These are phyloP conservation scores for Graphium colonna DNA, from an alignment of 2,888 invertebrate species.

Conservation along the genomic window DNA sequence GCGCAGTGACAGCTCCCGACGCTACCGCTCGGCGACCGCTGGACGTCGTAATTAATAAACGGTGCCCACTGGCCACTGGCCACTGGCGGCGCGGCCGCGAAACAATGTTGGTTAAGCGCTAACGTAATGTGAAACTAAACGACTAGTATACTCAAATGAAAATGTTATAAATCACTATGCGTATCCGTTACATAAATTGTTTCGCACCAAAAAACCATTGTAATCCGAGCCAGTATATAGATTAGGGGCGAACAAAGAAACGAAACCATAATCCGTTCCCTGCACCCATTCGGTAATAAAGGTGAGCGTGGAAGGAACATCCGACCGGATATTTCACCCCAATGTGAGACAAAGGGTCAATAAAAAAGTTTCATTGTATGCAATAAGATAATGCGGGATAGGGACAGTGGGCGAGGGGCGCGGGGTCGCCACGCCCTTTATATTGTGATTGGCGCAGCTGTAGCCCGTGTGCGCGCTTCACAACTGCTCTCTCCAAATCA, in stretches of 20 bases:
- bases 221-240: constrained; percentile 14
- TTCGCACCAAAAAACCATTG: constrained; percentile 12
- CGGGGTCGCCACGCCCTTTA: constrained; percentile 64
- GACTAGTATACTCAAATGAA: constrained; percentile 4
- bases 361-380: constrained; percentile 76
- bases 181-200: constrained; percentile 22
- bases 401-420: constrained; percentile 39
- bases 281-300: constrained; percentile 72
- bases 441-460: constrained; percentile 80
- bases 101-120: constrained; percentile 17
- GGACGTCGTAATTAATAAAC: constrained; percentile 64
- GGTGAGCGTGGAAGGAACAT: constrained; percentile 69
- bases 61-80: constrained; percentile 26
- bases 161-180: constrained; percentile 24
- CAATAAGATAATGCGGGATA: constrained; percentile 73
- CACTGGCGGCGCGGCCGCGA: constrained; percentile 21
- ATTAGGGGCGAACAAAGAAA: constrained; percentile 21
- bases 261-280: constrained; percentile 55
- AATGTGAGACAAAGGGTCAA: constrained; percentile 67
- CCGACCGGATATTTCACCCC: constrained; percentile 79
- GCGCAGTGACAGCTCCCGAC: constrained; percentile 70
- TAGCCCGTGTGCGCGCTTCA: constrained; percentile 57
- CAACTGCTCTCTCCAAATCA: constrained; percentile 35
- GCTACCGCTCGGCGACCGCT: constrained; percentile 61
- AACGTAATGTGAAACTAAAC: neutral